Conservation (phyloP, 2,113 vertebrate genomes). For the Rafetus swinhoei region DNA sequence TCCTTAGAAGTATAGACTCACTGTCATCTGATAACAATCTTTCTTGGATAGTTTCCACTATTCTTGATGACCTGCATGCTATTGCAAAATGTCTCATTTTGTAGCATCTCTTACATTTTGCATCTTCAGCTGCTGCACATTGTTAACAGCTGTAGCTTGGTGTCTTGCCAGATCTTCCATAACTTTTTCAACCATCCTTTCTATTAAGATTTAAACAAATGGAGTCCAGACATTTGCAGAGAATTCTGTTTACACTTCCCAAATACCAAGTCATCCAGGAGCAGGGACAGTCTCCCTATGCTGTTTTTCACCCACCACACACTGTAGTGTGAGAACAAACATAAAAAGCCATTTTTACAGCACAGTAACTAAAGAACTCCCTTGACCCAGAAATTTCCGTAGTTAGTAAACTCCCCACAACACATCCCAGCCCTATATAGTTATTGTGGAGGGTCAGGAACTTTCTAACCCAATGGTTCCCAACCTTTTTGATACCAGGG, state of each 20-base stretch:
- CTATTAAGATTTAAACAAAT: background rate
- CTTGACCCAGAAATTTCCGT: background rate
- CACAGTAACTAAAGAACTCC: background rate
- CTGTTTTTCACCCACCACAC: background rate
- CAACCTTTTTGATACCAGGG: no score
- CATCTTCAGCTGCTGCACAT: background rate
- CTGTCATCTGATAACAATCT: background rate
- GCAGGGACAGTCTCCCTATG: background rate
- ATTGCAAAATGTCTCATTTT: background rate
- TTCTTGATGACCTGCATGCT: background rate
- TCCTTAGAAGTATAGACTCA: background rate
- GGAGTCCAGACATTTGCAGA: background rate
- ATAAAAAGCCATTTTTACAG: background rate
- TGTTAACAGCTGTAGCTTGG: background rate
- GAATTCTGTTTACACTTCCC: background rate
- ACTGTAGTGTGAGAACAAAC: background rate
- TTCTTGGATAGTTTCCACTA: background rate
- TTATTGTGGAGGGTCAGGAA: background rate
- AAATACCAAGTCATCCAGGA: background rate
- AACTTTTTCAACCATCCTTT: background rate
- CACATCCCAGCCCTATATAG: background rate
- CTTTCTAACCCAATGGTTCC: background rate
- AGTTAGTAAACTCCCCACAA: background rate
- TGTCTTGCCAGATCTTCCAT: background rate
- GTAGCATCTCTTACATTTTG: background rate